phyloP scores from a whole-genome alignment of 2,888 invertebrate species.

The Theodoxus fluviatilis region DNA sequence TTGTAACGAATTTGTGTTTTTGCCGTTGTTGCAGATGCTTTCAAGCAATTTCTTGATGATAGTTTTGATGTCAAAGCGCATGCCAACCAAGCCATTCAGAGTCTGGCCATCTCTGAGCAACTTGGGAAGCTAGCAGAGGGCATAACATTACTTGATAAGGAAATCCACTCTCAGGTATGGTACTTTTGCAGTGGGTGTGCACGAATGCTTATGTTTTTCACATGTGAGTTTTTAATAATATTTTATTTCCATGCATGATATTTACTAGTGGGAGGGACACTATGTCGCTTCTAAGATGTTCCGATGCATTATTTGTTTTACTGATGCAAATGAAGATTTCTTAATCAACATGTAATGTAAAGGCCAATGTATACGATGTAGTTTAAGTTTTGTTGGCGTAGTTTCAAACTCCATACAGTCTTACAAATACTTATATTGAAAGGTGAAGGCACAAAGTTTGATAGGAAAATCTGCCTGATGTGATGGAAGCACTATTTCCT shows the following conservation, averaged over 20 bases:
- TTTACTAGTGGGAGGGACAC: background rate
- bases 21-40: slow-evolving; percentile 62
- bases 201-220: background rate
- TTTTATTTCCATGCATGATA: background rate
- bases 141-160: slow-evolving; percentile 64
- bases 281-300: background rate
- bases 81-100: slow-evolving; percentile 65
- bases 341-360: no score
- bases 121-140: slow-evolving; percentile 65
- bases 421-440: no score
- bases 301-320: background rate
- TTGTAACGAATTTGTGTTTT: no score
- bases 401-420: no score
- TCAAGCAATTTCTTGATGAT: slow-evolving; percentile 63
- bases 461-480: no score
- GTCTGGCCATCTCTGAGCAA: slow-evolving; percentile 64
- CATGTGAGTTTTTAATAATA: background rate
- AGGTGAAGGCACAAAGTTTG: no score
- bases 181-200: background rate
- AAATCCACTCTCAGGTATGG: slow-evolving; percentile 65
- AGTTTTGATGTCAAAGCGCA: slow-evolving; percentile 66
- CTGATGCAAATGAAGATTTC: no score
- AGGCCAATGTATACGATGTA: no score
- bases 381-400: no score
- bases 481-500: no score